Evolutionary conservation across 1,140 invertebrate genomes (phyloP).

Genomic region (Micrasema longulum): DNA sequence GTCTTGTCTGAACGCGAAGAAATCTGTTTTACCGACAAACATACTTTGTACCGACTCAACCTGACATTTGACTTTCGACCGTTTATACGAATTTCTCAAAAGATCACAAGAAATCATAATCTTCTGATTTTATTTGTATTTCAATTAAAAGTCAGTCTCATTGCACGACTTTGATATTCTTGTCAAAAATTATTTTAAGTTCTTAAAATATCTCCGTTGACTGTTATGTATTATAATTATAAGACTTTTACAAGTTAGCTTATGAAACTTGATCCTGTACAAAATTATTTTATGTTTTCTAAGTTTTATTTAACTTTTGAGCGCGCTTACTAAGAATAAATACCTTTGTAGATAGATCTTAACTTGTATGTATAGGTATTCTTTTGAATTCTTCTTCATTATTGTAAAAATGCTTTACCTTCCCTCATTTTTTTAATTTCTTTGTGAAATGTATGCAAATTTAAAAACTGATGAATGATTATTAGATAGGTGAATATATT

Average conservation of each 20-base stretch:
- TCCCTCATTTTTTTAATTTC: too few relatives aligned
- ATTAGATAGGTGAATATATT: slow-evolving; percentile 14
- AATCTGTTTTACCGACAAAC: not conserved
- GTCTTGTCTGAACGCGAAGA: slow-evolving; percentile 13
- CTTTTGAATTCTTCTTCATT: not conserved
- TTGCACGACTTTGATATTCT: slow-evolving; percentile 33
- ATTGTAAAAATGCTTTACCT: not conserved
- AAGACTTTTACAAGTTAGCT: too few relatives aligned
- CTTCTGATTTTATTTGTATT: too few relatives aligned
- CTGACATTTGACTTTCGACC: too few relatives aligned
- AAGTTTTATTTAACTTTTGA: slow-evolving; percentile 12
- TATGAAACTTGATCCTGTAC: too few relatives aligned
- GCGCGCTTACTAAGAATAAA: slow-evolving; percentile 19
- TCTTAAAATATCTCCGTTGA: too few relatives aligned
- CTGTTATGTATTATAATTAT: too few relatives aligned
- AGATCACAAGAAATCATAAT: too few relatives aligned
- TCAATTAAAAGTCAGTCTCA: not conserved
- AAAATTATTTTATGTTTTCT: not conserved
- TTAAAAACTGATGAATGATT: not conserved
- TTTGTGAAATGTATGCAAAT: too few relatives aligned
- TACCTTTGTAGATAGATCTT: slow-evolving; percentile 20
- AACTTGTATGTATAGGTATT: not conserved
- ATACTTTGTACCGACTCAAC: too few relatives aligned
- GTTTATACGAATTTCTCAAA: too few relatives aligned
- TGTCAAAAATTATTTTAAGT: not conserved